phyloP scores from a whole-genome alignment of 2,113 vertebrate species.

The Ictidomys tridecemlineatus region DNA sequence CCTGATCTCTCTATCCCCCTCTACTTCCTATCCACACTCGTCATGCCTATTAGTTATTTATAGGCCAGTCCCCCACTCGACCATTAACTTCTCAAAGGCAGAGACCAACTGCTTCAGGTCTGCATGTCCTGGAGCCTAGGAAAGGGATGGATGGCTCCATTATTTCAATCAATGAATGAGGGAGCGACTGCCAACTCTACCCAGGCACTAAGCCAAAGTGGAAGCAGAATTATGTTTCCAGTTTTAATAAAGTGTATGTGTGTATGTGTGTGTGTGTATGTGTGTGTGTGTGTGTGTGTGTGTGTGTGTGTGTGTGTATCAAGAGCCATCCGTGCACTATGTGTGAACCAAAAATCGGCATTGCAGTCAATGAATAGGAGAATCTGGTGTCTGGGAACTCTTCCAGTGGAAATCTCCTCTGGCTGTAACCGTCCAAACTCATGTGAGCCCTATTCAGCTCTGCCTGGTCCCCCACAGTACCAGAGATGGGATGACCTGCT shows the following conservation, averaged over 20 bases:
- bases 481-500: no score
- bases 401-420: no score
- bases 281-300: neutral
- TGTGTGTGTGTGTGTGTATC: no score
- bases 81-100: neutral
- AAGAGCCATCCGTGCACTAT: no score
- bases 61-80: neutral
- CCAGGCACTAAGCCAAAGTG: neutral
- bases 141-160: neutral
- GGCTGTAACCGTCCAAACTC: no score
- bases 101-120: neutral
- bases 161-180: neutral
- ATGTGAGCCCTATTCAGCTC: no score
- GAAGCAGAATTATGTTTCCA: neutral
- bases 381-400: no score
- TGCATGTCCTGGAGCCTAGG: neutral
- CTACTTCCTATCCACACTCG: neutral
- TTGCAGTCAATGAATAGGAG: no score
- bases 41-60: neutral
- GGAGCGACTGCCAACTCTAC: neutral
- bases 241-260: neutral
- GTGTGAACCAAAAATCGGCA: no score
- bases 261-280: neutral
- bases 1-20: neutral
- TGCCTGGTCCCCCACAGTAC: no score